Base-by-base conservation (phyloP, 1,140 invertebrate species). In the Cecropterus lyciades region DNA sequence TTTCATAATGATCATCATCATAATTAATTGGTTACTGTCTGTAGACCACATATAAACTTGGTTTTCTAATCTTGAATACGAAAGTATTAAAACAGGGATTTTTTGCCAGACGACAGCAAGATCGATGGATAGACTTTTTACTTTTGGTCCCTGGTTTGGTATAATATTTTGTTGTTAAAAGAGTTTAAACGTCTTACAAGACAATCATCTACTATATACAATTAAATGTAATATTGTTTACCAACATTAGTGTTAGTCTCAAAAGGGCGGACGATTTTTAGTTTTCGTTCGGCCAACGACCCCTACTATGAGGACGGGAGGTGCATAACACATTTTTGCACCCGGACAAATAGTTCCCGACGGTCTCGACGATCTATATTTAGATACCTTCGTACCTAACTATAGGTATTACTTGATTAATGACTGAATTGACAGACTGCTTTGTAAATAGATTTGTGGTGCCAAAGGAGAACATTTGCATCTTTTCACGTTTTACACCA, bases 321-420 rank as follows among this genome's bases (percentile, higher is more conserved):
- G 13, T 43, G 40, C 40, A 43, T 40, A 40, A 43, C 13, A 43
- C 40, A 43, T 43, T 43, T 43, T 43, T 43, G 40, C 40, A 43
- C 40, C 13, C 40, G 40, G 40, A 43, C 13, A 43, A 43, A 43
- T n/a, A 40, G 37, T 13, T 43, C 40, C 40, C 40, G 40, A 43
- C 40, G 13, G 13, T 37, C 27, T 30, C 33, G 33, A n/a, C 9
- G 11, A 37, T 7, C 33, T 37, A 37, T 43, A n/a, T 43, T 43
- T 43, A 7, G n/a, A 43, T 1, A 43, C n/a, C 10, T n/a, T n/a
- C n/a, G n/a, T n/a, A 40, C 11, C 11, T 40, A 40, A 1, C 10
- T 40, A 40, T 11, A 40, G n/a, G 11, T 33, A 11, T 40, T 40
- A 13, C 9, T n/a, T 13, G 37, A n/a, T 9, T 11, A 40, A 40